Evolutionary conservation across 2,888 invertebrate genomes (phyloP).

Genomic region (Nephrocerus scutellatus): DNA sequence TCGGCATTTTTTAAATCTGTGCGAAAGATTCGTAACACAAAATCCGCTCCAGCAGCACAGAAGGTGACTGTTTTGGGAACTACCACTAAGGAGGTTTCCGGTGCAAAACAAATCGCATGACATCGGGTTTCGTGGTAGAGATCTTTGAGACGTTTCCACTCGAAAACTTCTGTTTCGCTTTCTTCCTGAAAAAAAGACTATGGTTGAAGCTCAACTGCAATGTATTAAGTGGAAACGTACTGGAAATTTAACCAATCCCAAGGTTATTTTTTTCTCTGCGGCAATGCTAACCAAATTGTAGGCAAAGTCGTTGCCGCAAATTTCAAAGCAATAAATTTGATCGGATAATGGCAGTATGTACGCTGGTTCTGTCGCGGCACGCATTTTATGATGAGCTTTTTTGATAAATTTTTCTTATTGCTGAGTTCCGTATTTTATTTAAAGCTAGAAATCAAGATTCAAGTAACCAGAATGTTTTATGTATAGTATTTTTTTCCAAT

Average conservation of each 20-base stretch:
- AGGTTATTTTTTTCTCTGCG: conserved; percentile 52
- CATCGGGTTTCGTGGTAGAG: conserved; percentile 53
- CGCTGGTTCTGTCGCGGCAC: conserved; percentile 37
- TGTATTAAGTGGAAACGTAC: conserved; percentile 40
- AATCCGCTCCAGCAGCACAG: conserved; percentile 53
- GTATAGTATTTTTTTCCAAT: no score
- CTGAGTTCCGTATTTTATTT: no score
- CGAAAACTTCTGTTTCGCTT: conserved; percentile 50
- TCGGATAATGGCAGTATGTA: conserved; percentile 51
- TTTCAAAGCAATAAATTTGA: conserved; percentile 53
- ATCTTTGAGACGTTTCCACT: conserved; percentile 52
- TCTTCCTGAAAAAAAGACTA: conserved; percentile 49
- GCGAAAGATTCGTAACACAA: conserved; percentile 52
- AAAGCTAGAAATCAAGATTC: no score
- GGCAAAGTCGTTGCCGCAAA: conserved; percentile 60
- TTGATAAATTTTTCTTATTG: no score
- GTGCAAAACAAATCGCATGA: conserved; percentile 55
- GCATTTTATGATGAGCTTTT: no score
- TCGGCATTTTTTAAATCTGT: conserved; percentile 52
- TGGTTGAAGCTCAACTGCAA: not conserved
- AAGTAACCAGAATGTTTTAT: no score
- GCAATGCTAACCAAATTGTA: conserved; percentile 58
- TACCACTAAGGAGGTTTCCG: conserved; percentile 55
- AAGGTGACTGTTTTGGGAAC: conserved; percentile 51
- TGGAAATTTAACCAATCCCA: conserved; percentile 54